These are phyloP conservation scores for Rhea americana DNA, from an alignment of 2,113 vertebrate species.

Conservation along the genomic window DNA sequence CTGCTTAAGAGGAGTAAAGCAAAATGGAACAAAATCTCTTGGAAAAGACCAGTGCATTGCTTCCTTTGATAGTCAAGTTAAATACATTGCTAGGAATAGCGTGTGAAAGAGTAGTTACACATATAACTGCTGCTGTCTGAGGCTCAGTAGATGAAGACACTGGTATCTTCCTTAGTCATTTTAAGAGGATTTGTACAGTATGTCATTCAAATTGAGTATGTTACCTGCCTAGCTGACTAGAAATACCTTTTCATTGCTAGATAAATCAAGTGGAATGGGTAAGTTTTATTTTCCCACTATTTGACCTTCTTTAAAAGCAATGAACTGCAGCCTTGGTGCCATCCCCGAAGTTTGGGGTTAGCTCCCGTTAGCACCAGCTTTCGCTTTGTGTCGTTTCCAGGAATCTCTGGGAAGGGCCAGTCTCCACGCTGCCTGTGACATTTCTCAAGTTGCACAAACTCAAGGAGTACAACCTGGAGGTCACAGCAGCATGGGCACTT, in stretches of 20 bases:
- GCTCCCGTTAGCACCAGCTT: neutral
- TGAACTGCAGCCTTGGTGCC: neutral
- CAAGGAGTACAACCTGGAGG: fast-evolving
- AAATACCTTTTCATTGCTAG: neutral
- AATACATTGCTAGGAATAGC: neutral
- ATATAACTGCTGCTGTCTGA: neutral
- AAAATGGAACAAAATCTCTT: neutral
- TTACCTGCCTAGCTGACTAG: neutral
- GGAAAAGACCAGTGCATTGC: neutral
- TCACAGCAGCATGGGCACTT: neutral
- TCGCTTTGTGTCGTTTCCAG: neutral
- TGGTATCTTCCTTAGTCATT: neutral
- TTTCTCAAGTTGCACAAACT: neutral
- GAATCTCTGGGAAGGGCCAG: neutral
- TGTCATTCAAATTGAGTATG: neutral
- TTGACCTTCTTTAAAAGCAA: neutral
- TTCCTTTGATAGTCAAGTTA: neutral
- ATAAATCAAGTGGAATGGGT: no score
- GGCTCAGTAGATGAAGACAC: no score
- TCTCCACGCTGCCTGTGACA: no score
- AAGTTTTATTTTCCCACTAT: neutral
- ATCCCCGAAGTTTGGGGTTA: neutral
- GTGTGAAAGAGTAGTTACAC: neutral
- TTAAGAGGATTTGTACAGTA: neutral
- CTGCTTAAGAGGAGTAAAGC: neutral